These are phyloP conservation scores for Heterochromis multidens DNA, from an alignment of 2,113 vertebrate genomes.

Conservation along the genomic window DNA sequence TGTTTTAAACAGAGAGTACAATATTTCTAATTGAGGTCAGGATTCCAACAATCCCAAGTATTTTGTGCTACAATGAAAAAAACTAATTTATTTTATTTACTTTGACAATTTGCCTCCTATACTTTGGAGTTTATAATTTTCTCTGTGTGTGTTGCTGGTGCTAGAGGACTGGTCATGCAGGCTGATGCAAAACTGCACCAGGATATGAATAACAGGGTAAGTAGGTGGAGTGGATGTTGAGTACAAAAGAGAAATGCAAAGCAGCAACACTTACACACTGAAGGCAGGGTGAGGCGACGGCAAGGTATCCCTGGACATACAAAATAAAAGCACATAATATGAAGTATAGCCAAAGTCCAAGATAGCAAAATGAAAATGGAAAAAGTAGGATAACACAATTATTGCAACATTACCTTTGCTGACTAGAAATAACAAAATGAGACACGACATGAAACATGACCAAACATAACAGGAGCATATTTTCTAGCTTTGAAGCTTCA, in stretches of 20 bases:
- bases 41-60: too few relatives aligned
- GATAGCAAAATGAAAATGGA: background rate
- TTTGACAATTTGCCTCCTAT: too few relatives aligned
- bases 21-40: too few relatives aligned
- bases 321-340: background rate
- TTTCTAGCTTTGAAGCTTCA: background rate
- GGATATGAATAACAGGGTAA: background rate
- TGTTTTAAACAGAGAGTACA: too few relatives aligned
- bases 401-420: background rate
- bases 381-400: too few relatives aligned
- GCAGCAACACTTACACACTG: background rate
- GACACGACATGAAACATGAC: background rate
- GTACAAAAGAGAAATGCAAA: background rate
- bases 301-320: background rate
- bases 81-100: too few relatives aligned
- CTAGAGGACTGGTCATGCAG: background rate
- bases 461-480: background rate
- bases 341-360: background rate
- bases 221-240: rapidly evolving
- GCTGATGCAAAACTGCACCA: background rate
- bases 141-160: background rate
- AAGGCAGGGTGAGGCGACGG: background rate
- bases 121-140: too few relatives aligned
- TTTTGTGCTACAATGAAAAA: too few relatives aligned
- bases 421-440: background rate